Conservation (phyloP, 2,797 vertebrate genomes). For the Eulemur albifrons region DNA sequence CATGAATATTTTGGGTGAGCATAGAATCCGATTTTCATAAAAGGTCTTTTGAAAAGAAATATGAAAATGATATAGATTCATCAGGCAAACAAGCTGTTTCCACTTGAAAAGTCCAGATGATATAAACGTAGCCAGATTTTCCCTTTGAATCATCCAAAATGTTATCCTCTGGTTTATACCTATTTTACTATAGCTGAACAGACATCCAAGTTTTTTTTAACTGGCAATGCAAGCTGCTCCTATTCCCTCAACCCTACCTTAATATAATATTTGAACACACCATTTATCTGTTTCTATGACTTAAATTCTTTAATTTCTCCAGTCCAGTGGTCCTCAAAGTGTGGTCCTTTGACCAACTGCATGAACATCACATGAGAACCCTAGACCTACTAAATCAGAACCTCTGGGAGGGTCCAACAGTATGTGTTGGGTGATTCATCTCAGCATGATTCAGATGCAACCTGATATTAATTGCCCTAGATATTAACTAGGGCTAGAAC, state of each 20-base stretch:
- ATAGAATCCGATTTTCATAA: constrained; percentile 52
- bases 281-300: not conserved
- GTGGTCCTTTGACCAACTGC: not conserved
- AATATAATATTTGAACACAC: not conserved
- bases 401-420: not conserved
- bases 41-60: constrained; percentile 53
- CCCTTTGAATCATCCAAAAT: not conserved
- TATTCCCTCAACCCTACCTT: not conserved
- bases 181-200: not conserved
- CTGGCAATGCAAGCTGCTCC: not conserved
- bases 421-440: not conserved
- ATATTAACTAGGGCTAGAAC: not conserved
- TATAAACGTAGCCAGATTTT: constrained; percentile 32
- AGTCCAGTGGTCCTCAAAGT: not conserved
- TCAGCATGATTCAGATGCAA: not conserved
- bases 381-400: not conserved
- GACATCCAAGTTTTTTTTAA: not conserved
- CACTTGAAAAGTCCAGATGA: constrained; percentile 46
- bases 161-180: not conserved
- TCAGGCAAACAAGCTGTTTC: constrained; percentile 51
- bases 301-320: not conserved
- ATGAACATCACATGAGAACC: not conserved
- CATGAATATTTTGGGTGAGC: constrained; percentile 41
- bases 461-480: not conserved
- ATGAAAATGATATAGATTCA: constrained; percentile 52